Percentiles rank a stretch among this genome's conserved stretches.
phyloP scores from a whole-genome alignment of 2,113 vertebrate genomes.

The Laticauda laticaudata region DNA sequence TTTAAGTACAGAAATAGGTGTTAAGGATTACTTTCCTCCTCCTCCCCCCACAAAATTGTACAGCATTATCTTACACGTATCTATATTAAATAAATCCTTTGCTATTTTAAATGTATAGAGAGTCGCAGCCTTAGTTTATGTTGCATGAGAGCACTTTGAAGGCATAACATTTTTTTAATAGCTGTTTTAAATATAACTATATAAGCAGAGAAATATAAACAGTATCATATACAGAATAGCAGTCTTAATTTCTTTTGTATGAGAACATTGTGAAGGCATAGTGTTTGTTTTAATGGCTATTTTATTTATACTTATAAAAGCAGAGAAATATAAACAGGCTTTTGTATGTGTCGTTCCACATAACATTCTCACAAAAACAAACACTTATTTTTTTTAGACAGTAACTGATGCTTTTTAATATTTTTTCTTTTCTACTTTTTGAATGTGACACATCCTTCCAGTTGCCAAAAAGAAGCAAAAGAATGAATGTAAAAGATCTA shows the following conservation, averaged over 20 bases:
- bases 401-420: background rate
- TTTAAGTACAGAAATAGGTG: background rate
- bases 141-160: background rate
- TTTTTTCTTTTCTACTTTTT: background rate
- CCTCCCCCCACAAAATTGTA: background rate
- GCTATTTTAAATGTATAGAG: background rate
- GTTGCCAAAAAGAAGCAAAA: background rate
- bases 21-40: background rate
- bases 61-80: background rate
- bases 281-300: background rate
- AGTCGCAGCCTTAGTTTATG: background rate
- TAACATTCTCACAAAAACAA: background rate
- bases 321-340: background rate
- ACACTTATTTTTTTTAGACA: background rate
- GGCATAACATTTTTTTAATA: background rate
- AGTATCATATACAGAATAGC: background rate
- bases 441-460: background rate
- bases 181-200: background rate
- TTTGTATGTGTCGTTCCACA: background rate
- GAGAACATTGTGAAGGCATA: background rate
- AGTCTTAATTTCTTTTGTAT: background rate
- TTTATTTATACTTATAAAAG: background rate
- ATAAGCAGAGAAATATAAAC: background rate
- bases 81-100: background rate
- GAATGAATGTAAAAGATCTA: background rate